A percentile compares a stretch with the other conserved stretches of the same genome.
phyloP scores from a whole-genome alignment of 2,797 vertebrate genomes.

The Pangasius larnaudii region DNA sequence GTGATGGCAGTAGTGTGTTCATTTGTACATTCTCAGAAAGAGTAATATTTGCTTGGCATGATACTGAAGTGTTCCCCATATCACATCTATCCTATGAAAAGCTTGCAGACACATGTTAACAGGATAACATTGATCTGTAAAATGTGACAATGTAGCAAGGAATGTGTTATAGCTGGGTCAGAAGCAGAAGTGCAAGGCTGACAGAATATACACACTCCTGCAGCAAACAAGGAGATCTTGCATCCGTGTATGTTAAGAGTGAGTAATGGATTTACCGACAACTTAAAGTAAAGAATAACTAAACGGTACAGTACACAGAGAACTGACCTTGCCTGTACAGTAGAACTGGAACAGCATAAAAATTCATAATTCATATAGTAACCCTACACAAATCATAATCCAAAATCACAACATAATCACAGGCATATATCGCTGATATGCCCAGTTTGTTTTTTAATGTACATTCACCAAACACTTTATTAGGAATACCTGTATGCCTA shows the following conservation, averaged over 20 bases:
- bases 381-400: background rate
- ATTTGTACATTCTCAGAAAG: slow-evolving; percentile 19
- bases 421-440: background rate
- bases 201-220: background rate
- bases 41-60: background rate
- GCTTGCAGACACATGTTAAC: slow-evolving; percentile 20
- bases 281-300: background rate
- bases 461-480: background rate
- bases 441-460: background rate
- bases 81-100: slow-evolving; percentile 19
- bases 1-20: background rate
- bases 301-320: too few species aligned
- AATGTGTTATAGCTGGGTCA: slow-evolving; percentile 26
- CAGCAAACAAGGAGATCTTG: background rate
- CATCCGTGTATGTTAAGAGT: background rate
- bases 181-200: background rate
- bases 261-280: background rate
- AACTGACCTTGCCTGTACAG: background rate
- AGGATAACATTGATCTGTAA: slow-evolving; percentile 13
- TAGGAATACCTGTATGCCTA: background rate
- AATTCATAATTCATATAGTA: too few species aligned
- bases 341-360: background rate
- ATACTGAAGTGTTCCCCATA: slow-evolving; percentile 4
- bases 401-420: background rate
- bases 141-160: slow-evolving; percentile 27